Evolutionary conservation across 2,888 invertebrate species (phyloP).

Genomic region (Lithophane leautieri): DNA sequence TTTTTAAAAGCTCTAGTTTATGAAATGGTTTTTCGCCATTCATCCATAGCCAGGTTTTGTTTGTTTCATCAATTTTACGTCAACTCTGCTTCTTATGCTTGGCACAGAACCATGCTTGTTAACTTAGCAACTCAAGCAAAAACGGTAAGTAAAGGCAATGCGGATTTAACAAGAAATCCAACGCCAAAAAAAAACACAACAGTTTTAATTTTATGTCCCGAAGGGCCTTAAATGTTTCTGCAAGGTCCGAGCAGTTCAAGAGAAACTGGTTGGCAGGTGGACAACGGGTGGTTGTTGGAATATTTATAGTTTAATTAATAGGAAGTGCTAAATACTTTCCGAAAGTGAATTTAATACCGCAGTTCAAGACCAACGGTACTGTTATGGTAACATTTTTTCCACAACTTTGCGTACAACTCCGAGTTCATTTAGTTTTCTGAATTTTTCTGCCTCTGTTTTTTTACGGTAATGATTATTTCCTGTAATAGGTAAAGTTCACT

Average conservation of each 20-base stretch:
- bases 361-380: constrained; percentile 32
- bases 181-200: constrained; percentile 9
- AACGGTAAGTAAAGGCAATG: background rate
- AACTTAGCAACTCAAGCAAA: background rate
- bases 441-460: too few relatives aligned
- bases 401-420: background rate
- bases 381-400: background rate
- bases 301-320: constrained; percentile 47
- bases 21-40: background rate
- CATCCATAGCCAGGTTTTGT: background rate
- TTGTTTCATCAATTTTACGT: background rate
- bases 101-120: background rate
- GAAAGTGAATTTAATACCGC: constrained; percentile 25
- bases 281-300: background rate
- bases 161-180: background rate
- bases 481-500: background rate
- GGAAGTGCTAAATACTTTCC: constrained; percentile 38
- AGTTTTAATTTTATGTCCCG: constrained; percentile 23
- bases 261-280: constrained; percentile 41
- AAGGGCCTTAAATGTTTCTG: constrained; percentile 4
- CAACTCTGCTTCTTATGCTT: background rate
- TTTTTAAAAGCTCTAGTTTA: too few relatives aligned
- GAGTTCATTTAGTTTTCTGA: background rate
- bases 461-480: constrained; percentile 1
- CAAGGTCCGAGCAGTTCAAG: constrained; percentile 45